Evolutionary conservation across 2,113 vertebrate species (phyloP), one percentile per base, ranked within the genome.

Genomic region (Archilochus colubris): DNA sequence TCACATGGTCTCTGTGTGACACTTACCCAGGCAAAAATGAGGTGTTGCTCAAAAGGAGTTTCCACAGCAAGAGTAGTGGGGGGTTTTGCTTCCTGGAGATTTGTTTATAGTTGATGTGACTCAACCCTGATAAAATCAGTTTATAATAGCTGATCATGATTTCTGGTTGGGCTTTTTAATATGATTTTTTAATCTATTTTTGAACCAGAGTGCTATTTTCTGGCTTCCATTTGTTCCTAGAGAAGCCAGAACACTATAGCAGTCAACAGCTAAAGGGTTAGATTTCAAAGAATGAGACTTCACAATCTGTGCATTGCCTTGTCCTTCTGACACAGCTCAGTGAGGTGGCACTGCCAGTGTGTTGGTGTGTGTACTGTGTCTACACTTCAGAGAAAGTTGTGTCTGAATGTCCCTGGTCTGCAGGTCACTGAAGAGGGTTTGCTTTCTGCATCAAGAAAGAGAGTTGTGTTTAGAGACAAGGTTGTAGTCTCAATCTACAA

Each of bases 311-410:
- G 12, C 31, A 12, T 55, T 82, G 54, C 15, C 31, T 68, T 30
- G 7, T 20, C 36, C 53, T 86, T 89, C 27, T 79, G 50, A 44
- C 43, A 30, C 0, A 0, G 38, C 31, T 88, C 44, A 36, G 27
- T 33, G 48, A 88, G 50, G 27, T 46, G 43, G 14, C 70, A 17
- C 24, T 43, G 43, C 36, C 69, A 66, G 21, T 0, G 7, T 25
- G 3, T 15, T 82, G 2, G 0, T 24, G 20, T 36, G n/a, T 2
- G 2, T 58, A 14, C 24, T 33, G 11, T 48, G n/a, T 18, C 14
- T 76, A 6, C 6, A 12, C 25, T 69, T 69, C 81, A 46, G 54
- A 55, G n/a, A 54, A 85, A 36, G 14, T 28, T 40, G 40, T 40
- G 1, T 38, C 69, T 54, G 36, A 73, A 23, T 69, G 18, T 21